Evolutionary conservation across 2,113 vertebrate species (phyloP).

Genomic region (Dromaius novaehollandiae): DNA sequence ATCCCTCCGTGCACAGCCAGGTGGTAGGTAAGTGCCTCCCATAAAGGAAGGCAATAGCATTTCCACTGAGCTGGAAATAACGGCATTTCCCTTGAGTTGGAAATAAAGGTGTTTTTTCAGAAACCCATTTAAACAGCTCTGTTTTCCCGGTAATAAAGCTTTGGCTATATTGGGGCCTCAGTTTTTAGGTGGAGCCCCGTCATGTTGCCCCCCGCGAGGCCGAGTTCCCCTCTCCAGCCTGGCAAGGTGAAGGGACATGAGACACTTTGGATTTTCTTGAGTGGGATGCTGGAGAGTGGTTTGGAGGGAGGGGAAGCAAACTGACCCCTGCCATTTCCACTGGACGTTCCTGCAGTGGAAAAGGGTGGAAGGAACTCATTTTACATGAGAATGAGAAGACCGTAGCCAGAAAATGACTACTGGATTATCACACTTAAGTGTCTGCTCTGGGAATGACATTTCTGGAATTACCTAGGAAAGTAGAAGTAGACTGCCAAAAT

Average conservation of each 20-base stretch:
- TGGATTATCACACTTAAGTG: not conserved
- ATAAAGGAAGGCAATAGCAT: not conserved
- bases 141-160: not conserved
- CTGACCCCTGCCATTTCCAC: not conserved
- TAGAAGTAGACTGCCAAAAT: not conserved
- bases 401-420: not conserved
- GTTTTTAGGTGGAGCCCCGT: not conserved
- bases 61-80: not conserved
- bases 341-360: no score
- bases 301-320: no score
- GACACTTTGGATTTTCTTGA: no score
- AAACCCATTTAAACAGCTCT: not conserved
- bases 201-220: accelerated
- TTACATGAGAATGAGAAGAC: not conserved
- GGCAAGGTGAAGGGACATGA: no score
- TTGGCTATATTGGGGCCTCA: accelerated
- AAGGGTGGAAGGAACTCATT: not conserved
- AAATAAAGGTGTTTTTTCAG: not conserved
- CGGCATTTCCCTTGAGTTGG: not conserved
- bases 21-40: not conserved
- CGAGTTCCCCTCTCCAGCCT: not conserved
- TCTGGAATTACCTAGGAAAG: not conserved
- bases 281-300: no score
- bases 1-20: not conserved
- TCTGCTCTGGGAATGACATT: not conserved